Evolutionary conservation across 2,888 invertebrate species (phyloP).

Genomic region (Abrostola tripartita): DNA sequence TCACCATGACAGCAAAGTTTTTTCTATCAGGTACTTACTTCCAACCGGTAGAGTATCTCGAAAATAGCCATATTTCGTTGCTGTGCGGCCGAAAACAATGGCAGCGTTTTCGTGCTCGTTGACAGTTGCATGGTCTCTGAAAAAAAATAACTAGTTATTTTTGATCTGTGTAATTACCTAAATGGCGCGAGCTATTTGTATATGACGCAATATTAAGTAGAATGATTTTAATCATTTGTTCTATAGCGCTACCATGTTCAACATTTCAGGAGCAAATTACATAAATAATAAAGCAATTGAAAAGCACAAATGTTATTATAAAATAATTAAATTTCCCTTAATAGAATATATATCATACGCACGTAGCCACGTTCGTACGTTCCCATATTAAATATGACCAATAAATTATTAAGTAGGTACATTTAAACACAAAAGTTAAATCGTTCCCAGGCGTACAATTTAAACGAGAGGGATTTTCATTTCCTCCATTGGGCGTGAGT

Average conservation of each 20-base stretch:
- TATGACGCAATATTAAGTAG: constrained; percentile 13
- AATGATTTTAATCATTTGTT: background rate
- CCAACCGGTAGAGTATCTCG: constrained; percentile 99
- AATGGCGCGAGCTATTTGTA: constrained; percentile 11
- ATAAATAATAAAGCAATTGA: constrained; percentile 10
- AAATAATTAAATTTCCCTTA: background rate
- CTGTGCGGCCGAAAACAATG: constrained; percentile 97
- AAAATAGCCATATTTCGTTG: constrained; percentile 99
- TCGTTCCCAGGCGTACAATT: constrained; percentile 70
- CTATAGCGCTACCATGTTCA: background rate
- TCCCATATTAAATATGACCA: constrained; percentile 22
- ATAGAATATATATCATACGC: constrained; percentile 19
- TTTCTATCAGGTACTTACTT: constrained; percentile 86
- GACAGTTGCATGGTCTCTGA: constrained; percentile 97
- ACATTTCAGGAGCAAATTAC: constrained; percentile 1
- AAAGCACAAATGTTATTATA: constrained; percentile 5
- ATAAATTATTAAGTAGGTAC: constrained; percentile 41
- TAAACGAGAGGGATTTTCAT: constrained; percentile 80
- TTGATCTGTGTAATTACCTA: constrained; percentile 11
- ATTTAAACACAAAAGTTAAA: constrained; percentile 62
- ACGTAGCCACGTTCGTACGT: constrained; percentile 3
- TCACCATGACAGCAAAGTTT: constrained; percentile 32
- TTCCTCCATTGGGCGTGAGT: constrained; percentile 72
- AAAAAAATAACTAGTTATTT: constrained; percentile 70
- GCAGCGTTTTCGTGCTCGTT: constrained; percentile 95